Conservation (phyloP, 2,113 vertebrate genomes). For the crab-eating macaque (Macaca fascicularis) region DNA sequence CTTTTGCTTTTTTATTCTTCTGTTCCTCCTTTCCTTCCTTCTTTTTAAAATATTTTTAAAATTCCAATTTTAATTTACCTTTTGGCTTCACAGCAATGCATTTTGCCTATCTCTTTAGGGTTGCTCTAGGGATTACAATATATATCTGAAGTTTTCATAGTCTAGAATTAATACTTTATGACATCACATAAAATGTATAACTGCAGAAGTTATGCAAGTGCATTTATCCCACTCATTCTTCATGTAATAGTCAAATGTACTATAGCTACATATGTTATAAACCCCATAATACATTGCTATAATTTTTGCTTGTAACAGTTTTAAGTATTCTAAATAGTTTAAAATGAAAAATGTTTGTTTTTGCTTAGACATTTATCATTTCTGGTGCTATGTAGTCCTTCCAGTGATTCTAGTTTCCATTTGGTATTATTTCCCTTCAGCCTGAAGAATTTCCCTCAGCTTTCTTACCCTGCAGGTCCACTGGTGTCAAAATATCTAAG, state of each 20-base stretch:
- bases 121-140: not conserved
- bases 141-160: not conserved
- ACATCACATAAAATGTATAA: not conserved
- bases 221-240: not conserved
- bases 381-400: not conserved
- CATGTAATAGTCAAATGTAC: not conserved
- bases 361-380: not conserved
- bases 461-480: not conserved
- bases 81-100: not conserved
- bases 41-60: not conserved
- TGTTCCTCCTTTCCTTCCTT: not conserved
- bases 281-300: not conserved
- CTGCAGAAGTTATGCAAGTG: not conserved
- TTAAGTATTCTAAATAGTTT: not conserved
- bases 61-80: not conserved
- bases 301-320: not conserved
- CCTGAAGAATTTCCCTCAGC: not conserved
- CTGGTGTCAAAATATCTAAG: not conserved
- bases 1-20: not conserved
- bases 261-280: not conserved
- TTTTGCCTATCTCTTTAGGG: not conserved
- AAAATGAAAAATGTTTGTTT: constrained; percentile 5
- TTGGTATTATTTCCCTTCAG: not conserved
- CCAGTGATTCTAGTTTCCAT: not conserved
- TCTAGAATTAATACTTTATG: not conserved